Base-by-base conservation (phyloP, 2,888 invertebrate genomes). In the Acheta domesticus region DNA sequence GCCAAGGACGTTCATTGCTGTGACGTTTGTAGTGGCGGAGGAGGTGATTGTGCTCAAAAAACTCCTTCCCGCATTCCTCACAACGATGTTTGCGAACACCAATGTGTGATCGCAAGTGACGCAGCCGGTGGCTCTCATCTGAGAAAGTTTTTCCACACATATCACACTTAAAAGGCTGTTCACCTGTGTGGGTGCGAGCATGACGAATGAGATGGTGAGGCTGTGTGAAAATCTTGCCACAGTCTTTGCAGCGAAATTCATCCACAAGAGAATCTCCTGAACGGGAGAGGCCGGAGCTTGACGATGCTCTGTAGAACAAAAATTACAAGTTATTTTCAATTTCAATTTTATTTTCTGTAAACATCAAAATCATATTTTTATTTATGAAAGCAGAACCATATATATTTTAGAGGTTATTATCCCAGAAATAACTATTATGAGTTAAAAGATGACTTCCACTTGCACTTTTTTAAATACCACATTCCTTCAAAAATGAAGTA, bases 231-330 rank as follows among this genome's bases (percentile, higher is more conserved):
- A 62, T 62, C n/a, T 62, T 62, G 62, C 62, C 62, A n/a, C 62
- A 62, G 62, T 62, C 62, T 62, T 62, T 62, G n/a, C 62, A 62
- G n/a, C 62, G 62, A n/a, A 62, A 62, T 62, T 62, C 62, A n/a
- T 62, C 62, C 36, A 36, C 36, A 14, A 62, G 62, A 5, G 62
- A 62, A n/a, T 62, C 62, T 14, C 62, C n/a, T 14, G 62, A 62
- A 14, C 62, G 14, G 11, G 62, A 62, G 62, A 62, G 62, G n/a
- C 62, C 62, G 4, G 62, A 62, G n/a, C 62, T 62, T 14, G 62
- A 62, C 4, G 62, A 62, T 5, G 62, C 62, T n/a, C 62, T 62
- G 62, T 19, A 62, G n/a, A 62, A 62, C 14, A 62, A n/a, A 62
- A 36, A 36, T 36, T 36, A 36, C 36, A 5, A 36, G 36, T 36